Percentiles rank a stretch among this genome's conserved stretches.
Conservation (phyloP, 2,797 vertebrate genomes). For the Zenarchopterus dispar region DNA sequence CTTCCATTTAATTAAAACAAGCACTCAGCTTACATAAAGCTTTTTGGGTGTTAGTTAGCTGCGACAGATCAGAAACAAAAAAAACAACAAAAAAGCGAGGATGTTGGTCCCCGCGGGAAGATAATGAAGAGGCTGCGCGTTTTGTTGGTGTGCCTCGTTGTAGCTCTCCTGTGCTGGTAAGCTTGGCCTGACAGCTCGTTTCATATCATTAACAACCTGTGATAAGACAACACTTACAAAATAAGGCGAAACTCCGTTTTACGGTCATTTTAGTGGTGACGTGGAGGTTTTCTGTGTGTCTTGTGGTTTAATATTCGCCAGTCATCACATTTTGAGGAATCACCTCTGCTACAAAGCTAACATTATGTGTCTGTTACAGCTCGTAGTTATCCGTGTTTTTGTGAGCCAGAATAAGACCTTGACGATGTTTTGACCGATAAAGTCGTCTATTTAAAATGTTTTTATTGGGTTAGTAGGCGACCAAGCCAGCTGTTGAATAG, state of each 20-base stretch:
- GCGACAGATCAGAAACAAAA: conserved; percentile 52
- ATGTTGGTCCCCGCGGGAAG: conserved; percentile 90
- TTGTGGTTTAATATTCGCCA: conserved; percentile 29
- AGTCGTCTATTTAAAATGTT: neutral
- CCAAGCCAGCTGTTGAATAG: conserved; percentile 51
- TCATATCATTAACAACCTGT: neutral
- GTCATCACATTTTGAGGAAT: conserved; percentile 21
- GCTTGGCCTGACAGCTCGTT: conserved; percentile 36
- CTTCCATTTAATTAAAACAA: conserved; percentile 4
- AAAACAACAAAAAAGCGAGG: conserved; percentile 79
- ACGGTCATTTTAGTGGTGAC: neutral
- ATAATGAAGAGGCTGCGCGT: conserved; percentile 89
- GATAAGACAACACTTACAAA: neutral
- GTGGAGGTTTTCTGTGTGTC: conserved; percentile 1
- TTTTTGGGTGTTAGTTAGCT: conserved; percentile 35
- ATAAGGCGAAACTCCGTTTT: neutral
- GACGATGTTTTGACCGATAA: neutral
- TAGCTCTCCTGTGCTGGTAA: conserved; percentile 88
- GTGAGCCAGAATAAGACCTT: neutral
- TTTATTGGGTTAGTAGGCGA: conserved; percentile 4
- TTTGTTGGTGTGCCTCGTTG: conserved; percentile 85
- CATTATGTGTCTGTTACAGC: neutral
- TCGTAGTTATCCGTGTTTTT: conserved; percentile 3
- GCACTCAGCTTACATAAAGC: neutral
- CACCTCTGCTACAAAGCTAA: conserved; percentile 53